Percentiles rank a stretch among this genome's conserved stretches.
Evolutionary conservation across 2,888 invertebrate genomes (phyloP).

Genomic region (Isotomurus palustris): DNA sequence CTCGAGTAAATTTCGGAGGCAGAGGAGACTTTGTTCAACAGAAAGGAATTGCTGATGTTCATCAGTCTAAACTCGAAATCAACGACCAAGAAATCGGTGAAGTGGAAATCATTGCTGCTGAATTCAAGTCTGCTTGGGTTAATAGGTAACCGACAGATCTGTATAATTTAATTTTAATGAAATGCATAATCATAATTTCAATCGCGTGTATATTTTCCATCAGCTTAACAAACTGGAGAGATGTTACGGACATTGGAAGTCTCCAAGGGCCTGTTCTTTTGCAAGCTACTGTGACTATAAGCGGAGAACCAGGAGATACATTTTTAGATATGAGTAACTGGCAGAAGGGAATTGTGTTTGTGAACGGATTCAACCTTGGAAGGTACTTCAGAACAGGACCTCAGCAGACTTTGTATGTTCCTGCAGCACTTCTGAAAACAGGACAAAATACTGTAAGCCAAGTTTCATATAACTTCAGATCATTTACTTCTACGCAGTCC

Average conservation of each 20-base stretch:
- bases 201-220: too few species aligned
- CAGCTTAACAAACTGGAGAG: slow-evolving; percentile 4
- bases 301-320: slow-evolving; percentile 62
- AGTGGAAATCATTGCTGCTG: slow-evolving; percentile 55
- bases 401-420: slow-evolving; percentile 75
- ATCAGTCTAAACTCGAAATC: slow-evolving; percentile 47
- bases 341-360: slow-evolving; percentile 77
- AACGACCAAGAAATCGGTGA: slow-evolving; percentile 50
- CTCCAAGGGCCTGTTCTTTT: neutral
- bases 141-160: slow-evolving; percentile 43
- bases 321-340: slow-evolving; percentile 73
- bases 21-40: slow-evolving; percentile 51
- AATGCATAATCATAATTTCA: too few species aligned
- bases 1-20: slow-evolving; percentile 52
- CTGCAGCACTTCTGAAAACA: slow-evolving; percentile 63
- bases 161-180: neutral
- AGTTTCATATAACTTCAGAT: neutral
- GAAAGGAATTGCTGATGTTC: slow-evolving; percentile 53
- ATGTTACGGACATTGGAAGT: neutral
- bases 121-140: slow-evolving; percentile 54
- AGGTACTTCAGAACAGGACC: slow-evolving; percentile 81
- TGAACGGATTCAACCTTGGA: slow-evolving; percentile 81
- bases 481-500: too few species aligned
- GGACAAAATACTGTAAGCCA: slow-evolving; percentile 57
- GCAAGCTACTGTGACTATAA: slow-evolving; percentile 9